Evolutionary conservation across 1,140 invertebrate species (phyloP).

Genomic region (Ostrea denselamellosa): DNA sequence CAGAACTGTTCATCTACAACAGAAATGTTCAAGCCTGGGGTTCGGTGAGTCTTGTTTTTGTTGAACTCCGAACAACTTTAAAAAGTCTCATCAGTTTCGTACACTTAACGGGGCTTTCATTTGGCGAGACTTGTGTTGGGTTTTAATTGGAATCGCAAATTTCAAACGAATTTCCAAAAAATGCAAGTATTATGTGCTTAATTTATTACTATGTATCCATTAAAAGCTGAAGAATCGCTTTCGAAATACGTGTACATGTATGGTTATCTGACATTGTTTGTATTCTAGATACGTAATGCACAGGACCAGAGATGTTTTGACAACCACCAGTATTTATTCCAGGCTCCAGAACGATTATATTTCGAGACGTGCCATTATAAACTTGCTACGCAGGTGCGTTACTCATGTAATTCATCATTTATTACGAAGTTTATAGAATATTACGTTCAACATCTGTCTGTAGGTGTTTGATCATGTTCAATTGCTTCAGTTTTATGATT

Average conservation of each 20-base stretch:
- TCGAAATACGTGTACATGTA: background rate
- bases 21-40: conserved; percentile 67
- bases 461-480: too few relatives aligned
- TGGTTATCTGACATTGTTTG: background rate
- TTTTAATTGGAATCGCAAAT: background rate
- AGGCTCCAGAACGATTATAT: conserved; percentile 51
- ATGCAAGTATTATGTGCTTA: too few relatives aligned
- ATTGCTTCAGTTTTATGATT: too few relatives aligned
- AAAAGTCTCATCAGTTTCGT: too few relatives aligned
- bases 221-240: too few relatives aligned
- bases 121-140: too few relatives aligned
- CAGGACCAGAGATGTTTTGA: conserved; percentile 59
- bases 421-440: background rate
- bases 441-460: too few relatives aligned
- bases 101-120: too few relatives aligned
- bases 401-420: background rate
- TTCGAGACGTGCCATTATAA: conserved; percentile 58
- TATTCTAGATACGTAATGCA: conserved; percentile 55
- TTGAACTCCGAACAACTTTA: background rate
- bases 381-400: conserved; percentile 60
- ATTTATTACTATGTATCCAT: too few relatives aligned
- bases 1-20: conserved; percentile 81
- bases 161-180: background rate
- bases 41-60: conserved; percentile 57
- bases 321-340: conserved; percentile 66